A percentile compares a stretch with the other conserved stretches of the same genome.
phyloP scores from a whole-genome alignment of 1,140 invertebrate species.

The Eciton burchellii region DNA sequence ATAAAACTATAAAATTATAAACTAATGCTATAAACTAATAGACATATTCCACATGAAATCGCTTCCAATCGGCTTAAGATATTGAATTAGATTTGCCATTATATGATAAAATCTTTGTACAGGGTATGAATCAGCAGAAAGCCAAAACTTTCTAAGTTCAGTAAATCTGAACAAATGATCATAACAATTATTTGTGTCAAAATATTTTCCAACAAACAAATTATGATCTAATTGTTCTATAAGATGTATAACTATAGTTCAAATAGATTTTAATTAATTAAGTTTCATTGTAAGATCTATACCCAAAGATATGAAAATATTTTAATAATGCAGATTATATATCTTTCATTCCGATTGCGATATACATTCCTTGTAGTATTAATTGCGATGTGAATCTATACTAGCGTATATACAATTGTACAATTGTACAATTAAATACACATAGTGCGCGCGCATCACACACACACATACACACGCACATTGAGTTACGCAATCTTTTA shows the following conservation, averaged over 20 bases:
- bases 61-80: too few relatives aligned
- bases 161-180: not conserved
- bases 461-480: slow-evolving; percentile 29
- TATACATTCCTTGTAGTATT: slow-evolving; percentile 29
- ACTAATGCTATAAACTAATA: slow-evolving; percentile 51
- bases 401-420: not conserved
- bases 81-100: not conserved
- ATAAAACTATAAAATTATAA: not conserved
- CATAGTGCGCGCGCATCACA: not conserved
- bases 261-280: slow-evolving; percentile 16
- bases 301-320: not conserved
- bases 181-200: too few relatives aligned
- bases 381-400: not conserved
- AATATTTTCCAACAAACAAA: not conserved
- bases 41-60: not conserved
- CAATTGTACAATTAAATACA: slow-evolving; percentile 32
- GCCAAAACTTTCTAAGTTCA: not conserved
- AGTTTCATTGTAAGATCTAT: not conserved
- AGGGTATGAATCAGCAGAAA: not conserved
- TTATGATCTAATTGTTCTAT: slow-evolving; percentile 4
- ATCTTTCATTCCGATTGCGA: not conserved
- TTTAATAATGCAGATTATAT: slow-evolving; percentile 10
- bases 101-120: not conserved
- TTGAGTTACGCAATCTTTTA: slow-evolving; percentile 50
- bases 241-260: not conserved